A percentile compares a stretch with the other conserved stretches of the same genome.
These are phyloP conservation scores for Drosophila simulans DNA, from an alignment of 1,140 invertebrate species.

Conservation along the genomic window DNA sequence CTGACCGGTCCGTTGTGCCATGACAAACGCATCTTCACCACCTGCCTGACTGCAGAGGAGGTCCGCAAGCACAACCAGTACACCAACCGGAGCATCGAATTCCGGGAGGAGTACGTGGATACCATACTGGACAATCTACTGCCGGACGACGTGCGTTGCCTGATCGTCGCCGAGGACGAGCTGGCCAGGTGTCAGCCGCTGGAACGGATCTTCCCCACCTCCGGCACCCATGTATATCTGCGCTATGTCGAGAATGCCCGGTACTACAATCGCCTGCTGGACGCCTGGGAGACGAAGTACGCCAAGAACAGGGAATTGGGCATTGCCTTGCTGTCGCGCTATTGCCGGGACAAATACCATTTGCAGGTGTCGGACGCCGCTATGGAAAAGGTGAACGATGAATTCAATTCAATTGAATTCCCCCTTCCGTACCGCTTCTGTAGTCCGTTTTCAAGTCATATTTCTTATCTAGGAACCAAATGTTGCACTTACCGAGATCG, in stretches of 20 bases:
- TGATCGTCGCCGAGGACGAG: slow-evolving; percentile 97
- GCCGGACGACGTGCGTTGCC: slow-evolving; percentile 94
- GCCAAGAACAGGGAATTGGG: slow-evolving; percentile 87
- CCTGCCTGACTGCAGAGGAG: slow-evolving; percentile 88
- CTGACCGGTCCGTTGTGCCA: slow-evolving; percentile 86
- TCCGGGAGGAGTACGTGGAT: slow-evolving; percentile 89
- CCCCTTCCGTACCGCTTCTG: slow-evolving; percentile 10
- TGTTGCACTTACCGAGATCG: slow-evolving; percentile 76
- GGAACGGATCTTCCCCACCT: slow-evolving; percentile 94
- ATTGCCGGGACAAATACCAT: slow-evolving; percentile 90
- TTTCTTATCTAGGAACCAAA: slow-evolving; percentile 70
- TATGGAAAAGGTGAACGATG: slow-evolving; percentile 70
- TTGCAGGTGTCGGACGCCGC: slow-evolving; percentile 87
- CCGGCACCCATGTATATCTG: slow-evolving; percentile 91
- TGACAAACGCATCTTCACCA: slow-evolving; percentile 89
- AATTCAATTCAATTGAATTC: not conserved
- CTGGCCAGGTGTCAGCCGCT: slow-evolving; percentile 89
- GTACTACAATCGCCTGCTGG: slow-evolving; percentile 97
- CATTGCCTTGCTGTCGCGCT: slow-evolving; percentile 88
- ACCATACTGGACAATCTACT: slow-evolving; percentile 92
- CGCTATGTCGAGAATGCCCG: slow-evolving; percentile 92
- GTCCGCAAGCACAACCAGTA: slow-evolving; percentile 88
- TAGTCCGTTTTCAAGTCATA: slow-evolving; percentile 1
- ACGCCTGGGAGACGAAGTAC: slow-evolving; percentile 95
- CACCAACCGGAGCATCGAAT: slow-evolving; percentile 86